Evolutionary conservation across 2,888 invertebrate genomes (phyloP), one percentile per base, ranked within the genome.

Genomic region (Eristalis arbustorum): DNA sequence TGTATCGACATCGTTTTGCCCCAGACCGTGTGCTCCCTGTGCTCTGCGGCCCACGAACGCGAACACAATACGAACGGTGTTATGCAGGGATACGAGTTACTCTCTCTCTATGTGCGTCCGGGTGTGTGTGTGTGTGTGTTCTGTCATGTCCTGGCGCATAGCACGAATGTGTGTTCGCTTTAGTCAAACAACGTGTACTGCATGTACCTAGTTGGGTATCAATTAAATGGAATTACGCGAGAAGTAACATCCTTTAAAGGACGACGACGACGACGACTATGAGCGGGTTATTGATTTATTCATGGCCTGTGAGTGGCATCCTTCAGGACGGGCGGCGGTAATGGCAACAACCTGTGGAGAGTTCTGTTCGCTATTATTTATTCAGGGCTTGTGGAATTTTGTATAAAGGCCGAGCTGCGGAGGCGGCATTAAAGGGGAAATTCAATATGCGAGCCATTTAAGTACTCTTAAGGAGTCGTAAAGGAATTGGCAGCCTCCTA

Each of bases 1-100:
- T 82, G 78, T 78, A 81, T 82, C 78, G 75, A 71, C 77, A 87
- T 59, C 66, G 71, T 82, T 82, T 69, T n/a, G 23, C 25, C 18
- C 22, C 68, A 40, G 59, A 66, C 61, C 63, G 76, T 76, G 68
- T 68, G 68, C 72, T 40, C 23, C 25, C 28, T 14, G 8, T 1
- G 57, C 13, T n/a, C 14, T 63, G 61, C 34, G 56, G 14, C 2
- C 22, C 75, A 71, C 67, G 74, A 87, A 75, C 37, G 63, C 42
- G 49, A 49, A 49, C 49, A 77, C 77, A 85, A 82, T 74, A 40
- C 34, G 64, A 37, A 61, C 66, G 66, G 61, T 85, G 69, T 77
- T 85, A 69, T 80, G 80, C 68, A 56, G 66, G 49, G 18, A 49
- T 71, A n/a, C 31, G 31, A 31, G 31, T 5, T 4, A 31, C 31